Conservation (phyloP, 1,140 invertebrate species). For the Aradophagus sp. region DNA sequence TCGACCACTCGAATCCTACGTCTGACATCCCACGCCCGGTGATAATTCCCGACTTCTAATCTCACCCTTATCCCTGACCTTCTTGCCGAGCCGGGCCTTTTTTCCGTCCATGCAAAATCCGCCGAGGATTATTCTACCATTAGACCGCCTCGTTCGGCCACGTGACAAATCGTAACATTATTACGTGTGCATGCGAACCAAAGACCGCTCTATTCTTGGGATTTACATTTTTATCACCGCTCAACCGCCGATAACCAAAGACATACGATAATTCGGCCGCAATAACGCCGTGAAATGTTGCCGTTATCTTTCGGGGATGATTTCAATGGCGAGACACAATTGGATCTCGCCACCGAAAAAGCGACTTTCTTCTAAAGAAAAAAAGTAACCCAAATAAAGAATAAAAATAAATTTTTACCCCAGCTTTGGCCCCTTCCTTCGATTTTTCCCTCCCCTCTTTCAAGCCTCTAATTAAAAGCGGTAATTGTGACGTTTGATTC, state of each 20-base stretch:
- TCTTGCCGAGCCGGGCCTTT: constrained; percentile 50
- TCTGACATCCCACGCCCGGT: constrained; percentile 19
- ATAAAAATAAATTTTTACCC: too few relatives aligned
- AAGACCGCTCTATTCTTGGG: constrained; percentile 10
- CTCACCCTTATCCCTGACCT: constrained; percentile 59
- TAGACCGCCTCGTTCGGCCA: constrained; percentile 68
- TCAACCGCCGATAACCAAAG: constrained; percentile 12
- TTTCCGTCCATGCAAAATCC: constrained; percentile 58
- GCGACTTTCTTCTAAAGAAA: too few relatives aligned
- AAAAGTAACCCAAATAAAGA: too few relatives aligned
- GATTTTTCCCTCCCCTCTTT: constrained; percentile 7
- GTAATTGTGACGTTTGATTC: constrained; percentile 50
- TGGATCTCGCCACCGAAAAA: too few relatives aligned
- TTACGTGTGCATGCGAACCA: constrained; percentile 16
- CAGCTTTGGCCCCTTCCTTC: too few relatives aligned
- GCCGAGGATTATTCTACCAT: constrained; percentile 67
- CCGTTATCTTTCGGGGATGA: constrained; percentile 15
- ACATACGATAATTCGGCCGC: constrained; percentile 18
- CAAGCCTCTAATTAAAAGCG: constrained; percentile 50
- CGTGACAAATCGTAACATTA: constrained; percentile 62
- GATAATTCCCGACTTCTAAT: constrained; percentile 35
- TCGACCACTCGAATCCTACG: constrained; percentile 11
- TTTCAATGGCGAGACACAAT: constrained; percentile 9
- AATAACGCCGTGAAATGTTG: constrained; percentile 8
- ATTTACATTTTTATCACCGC: constrained; percentile 15